Evolutionary conservation across 2,888 invertebrate species (phyloP).

Genomic region (Aporophyla nigra): DNA sequence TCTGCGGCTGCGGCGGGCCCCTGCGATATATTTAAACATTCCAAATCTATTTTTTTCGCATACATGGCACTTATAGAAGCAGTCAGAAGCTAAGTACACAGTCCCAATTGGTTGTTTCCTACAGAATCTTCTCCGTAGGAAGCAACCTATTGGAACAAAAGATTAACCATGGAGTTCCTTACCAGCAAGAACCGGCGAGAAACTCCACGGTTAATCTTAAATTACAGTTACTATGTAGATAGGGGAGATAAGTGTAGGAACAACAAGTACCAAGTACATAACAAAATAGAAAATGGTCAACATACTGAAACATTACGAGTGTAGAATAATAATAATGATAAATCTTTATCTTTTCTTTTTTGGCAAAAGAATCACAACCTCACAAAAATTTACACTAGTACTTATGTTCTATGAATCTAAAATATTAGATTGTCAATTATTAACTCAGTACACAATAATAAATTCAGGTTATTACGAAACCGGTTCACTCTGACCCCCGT

Average conservation of each 20-base stretch:
- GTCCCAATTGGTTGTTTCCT: background rate
- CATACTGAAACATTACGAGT: background rate
- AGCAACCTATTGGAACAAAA: too few species aligned
- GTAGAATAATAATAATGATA: too few species aligned
- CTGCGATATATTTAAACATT: conserved; percentile 14
- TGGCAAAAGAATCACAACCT: too few species aligned
- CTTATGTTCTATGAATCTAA: too few species aligned
- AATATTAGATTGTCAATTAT: too few species aligned
- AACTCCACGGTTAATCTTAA: background rate
- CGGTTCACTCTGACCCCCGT: too few species aligned
- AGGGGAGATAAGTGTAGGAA: background rate
- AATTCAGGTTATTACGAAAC: too few species aligned
- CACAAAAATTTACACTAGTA: too few species aligned
- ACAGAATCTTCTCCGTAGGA: background rate
- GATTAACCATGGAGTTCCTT: too few species aligned
- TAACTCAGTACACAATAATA: too few species aligned
- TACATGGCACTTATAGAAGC: background rate
- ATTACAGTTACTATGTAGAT: background rate
- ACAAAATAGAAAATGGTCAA: background rate
- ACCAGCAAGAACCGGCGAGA: background rate
- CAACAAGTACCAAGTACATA: background rate
- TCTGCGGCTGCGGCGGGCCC: conserved; percentile 71
- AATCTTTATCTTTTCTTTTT: too few species aligned
- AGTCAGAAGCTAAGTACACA: too few species aligned
- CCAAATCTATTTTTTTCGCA: background rate